These are phyloP conservation scores for Eristalis arbustorum DNA, from an alignment of 2,888 invertebrate species.

Conservation along the genomic window DNA sequence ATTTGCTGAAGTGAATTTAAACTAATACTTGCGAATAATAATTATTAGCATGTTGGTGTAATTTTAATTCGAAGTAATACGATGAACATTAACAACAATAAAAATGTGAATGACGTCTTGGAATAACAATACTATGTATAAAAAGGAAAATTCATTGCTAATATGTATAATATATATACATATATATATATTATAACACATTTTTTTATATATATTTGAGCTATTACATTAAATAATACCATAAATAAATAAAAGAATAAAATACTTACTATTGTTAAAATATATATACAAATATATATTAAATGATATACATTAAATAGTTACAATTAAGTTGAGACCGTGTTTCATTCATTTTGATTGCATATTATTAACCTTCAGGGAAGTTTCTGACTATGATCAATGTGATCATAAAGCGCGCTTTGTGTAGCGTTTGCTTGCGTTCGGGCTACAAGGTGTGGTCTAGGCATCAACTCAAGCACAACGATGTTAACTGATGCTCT, in stretches of 20 bases:
- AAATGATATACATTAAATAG: slow-evolving; percentile 68
- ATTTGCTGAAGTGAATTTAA: slow-evolving; percentile 26
- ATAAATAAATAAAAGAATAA: slow-evolving; percentile 59
- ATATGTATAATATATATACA: slow-evolving; percentile 26
- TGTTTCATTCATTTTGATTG: not conserved
- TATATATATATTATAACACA: slow-evolving; percentile 21
- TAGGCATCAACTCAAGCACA: too few relatives aligned
- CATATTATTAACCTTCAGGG: not conserved
- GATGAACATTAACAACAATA: slow-evolving; percentile 55
- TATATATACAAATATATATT: slow-evolving; percentile 61
- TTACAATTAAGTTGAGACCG: slow-evolving; percentile 36
- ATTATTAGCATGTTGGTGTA: slow-evolving; percentile 17
- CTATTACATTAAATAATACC: slow-evolving; percentile 53
- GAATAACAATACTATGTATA: slow-evolving; percentile 27
- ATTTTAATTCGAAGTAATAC: slow-evolving; percentile 39
- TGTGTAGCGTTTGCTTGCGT: too few relatives aligned
- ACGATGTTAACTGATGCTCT: too few relatives aligned
- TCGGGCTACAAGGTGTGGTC: too few relatives aligned
- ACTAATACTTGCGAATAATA: slow-evolving; percentile 1
- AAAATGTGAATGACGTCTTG: slow-evolving; percentile 20
- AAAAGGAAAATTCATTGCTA: slow-evolving; percentile 58
- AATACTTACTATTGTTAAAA: slow-evolving; percentile 70
- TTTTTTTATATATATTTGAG: slow-evolving; percentile 64
- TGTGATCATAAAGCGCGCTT: too few relatives aligned
- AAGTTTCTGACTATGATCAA: too few relatives aligned